Evolutionary conservation across 2,113 vertebrate genomes (phyloP), one percentile per base, ranked within the genome.

Genomic region (Ranitomeya variabilis): DNA sequence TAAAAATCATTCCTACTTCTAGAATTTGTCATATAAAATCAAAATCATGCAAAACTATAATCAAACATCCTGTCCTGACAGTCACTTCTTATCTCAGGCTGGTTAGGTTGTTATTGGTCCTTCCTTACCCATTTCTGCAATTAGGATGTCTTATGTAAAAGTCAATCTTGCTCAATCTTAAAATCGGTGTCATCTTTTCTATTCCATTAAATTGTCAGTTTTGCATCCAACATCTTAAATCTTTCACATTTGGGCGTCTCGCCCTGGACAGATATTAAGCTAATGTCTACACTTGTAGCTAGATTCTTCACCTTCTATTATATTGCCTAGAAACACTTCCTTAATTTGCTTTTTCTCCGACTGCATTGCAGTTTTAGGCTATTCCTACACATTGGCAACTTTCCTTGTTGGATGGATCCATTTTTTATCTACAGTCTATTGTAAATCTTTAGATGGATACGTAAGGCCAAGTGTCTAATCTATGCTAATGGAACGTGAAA

Each of bases 121-220:
- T 62, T 64, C 8, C 37, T 62, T 14, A 19, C 52, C 80, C 23
- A 60, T 31, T 71, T 77, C 57, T 66, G 37, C 31, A 51, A 64
- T 59, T 66, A 21, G 73, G 59, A 86, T 78, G 26, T 37, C 21
- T 79, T 79, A 64, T 79, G 59, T 23, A n/a, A 26, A 76, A 60
- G 82, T 67, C 66, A 83, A 69, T 83, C 62, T 52, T 84, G 82
- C 13, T 55, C 73, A 83, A 84, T 88, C 77, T 54, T 10, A 52
- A 55, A 76, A 83, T 54, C 64, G 15, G 31, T 64, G 67, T 69
- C 26, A 64, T 59, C 21, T 64, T 45, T 60, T 76, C 31, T 54
- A 14, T 88, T 83, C 87, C 59, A 83, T 88, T 83, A 88, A 88
- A 88, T 52, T 74, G 66, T 60, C 87, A 83, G 45, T 76, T 81